phyloP scores from a whole-genome alignment of 2,888 invertebrate genomes.

The Clunio marinus region DNA sequence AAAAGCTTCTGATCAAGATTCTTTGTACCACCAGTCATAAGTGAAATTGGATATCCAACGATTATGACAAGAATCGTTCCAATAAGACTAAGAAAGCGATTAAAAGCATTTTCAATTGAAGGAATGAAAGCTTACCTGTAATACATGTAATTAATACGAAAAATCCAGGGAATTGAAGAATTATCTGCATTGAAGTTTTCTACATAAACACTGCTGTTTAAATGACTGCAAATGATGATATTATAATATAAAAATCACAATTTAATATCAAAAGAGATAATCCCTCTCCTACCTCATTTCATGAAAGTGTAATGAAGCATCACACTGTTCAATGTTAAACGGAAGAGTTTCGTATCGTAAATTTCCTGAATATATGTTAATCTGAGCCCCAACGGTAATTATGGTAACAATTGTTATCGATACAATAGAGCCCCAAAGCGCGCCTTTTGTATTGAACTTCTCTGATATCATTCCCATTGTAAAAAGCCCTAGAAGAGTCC shows the following conservation, averaged over 20 bases:
- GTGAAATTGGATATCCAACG: slow-evolving; percentile 31
- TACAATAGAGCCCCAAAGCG: slow-evolving; percentile 35
- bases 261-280: too few species aligned
- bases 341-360: slow-evolving; percentile 25
- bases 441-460: slow-evolving; percentile 32
- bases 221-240: not conserved
- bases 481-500: slow-evolving; percentile 64
- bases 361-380: slow-evolving; percentile 31
- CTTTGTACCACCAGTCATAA: slow-evolving; percentile 28
- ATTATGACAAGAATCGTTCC: slow-evolving; percentile 27
- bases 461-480: slow-evolving; percentile 56
- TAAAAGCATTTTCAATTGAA: not conserved
- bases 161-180: slow-evolving; percentile 26
- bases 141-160: slow-evolving; percentile 32
- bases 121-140: slow-evolving; percentile 13
- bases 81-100: slow-evolving; percentile 10
- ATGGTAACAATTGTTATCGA: slow-evolving; percentile 18
- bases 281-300: not conserved
- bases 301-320: not conserved
- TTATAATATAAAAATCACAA: too few species aligned
- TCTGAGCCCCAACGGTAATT: slow-evolving; percentile 34
- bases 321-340: slow-evolving; percentile 29
- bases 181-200: slow-evolving; percentile 9
- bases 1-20: slow-evolving; percentile 32
- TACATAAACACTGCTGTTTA: slow-evolving; percentile 6